A percentile compares a stretch with the other conserved stretches of the same genome.
Evolutionary conservation across 23 tunicate species (phyloP).

Genomic region (Phallusia fumigata): DNA sequence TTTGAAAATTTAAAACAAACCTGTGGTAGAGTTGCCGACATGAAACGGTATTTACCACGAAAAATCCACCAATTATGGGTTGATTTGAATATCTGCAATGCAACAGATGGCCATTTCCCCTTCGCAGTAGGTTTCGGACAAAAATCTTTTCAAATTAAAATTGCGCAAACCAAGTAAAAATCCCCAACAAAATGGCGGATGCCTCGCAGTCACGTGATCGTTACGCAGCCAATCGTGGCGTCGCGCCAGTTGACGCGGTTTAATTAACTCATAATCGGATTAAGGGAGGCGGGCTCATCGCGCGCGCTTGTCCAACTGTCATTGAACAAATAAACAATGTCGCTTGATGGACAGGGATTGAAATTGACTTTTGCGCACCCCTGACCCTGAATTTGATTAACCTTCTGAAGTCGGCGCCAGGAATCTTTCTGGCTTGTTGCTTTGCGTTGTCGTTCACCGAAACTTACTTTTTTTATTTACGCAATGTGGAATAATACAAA

Average conservation of each 20-base stretch:
- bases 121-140: too few relatives aligned
- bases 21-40: too few relatives aligned
- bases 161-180: not conserved
- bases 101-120: too few relatives aligned
- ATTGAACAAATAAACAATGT: slow-evolving; percentile 6
- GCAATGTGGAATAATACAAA: not conserved
- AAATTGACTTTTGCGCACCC: not conserved
- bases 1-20: too few relatives aligned
- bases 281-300: not conserved
- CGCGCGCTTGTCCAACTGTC: not conserved
- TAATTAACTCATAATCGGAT: not conserved
- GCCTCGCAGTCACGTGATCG: not conserved
- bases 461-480: not conserved
- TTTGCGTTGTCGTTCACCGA: not conserved
- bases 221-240: not conserved
- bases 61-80: too few relatives aligned
- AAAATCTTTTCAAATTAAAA: not conserved
- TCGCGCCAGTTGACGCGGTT: not conserved
- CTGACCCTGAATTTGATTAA: slow-evolving; percentile 5
- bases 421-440: not conserved
- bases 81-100: too few relatives aligned
- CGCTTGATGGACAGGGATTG: not conserved
- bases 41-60: too few relatives aligned
- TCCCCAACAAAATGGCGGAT: not conserved
- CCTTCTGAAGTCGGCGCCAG: not conserved